Base-by-base conservation (phyloP, 2,888 invertebrate genomes). In the Clepsis dumicolana region DNA sequence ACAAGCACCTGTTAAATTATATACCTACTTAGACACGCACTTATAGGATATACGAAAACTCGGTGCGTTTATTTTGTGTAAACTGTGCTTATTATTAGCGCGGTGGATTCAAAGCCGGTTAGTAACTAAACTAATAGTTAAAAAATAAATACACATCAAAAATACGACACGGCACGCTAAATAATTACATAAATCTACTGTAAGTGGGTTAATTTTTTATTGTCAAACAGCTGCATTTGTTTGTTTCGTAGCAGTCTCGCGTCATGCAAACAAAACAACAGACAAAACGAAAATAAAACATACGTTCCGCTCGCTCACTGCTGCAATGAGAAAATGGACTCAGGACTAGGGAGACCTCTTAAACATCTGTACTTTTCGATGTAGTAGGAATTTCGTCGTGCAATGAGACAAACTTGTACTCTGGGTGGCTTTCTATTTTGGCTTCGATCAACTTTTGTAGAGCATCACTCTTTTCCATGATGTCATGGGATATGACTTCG, bases 351-450 rank as follows among this genome's bases (percentile, higher is more conserved):
- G 79, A 74, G 71, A 70, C 75, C 69, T 75, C 75, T 84, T 83
- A 94, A 44, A 94, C 94, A 71, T 94, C 94, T 72, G 94, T 94
- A 78, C 87, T 91, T 83, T 91, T 93, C 29, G 93, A 91, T 63
- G 84, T 77, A 38, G 85, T 82, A 54, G 83, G 78, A 65, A 84
- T 83, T 75, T 90, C 89, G 53, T 87, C 85, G 62, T 89, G 88
- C 75, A 92, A 80, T 35, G 88, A 81, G 70, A 90, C 84, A 70
- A 83, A 84, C 77, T 91, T 92, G 77, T 92, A 93, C 73, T 94
- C 93, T 8, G 92, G 91, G 65, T 92, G 89, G 74, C 81, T 89
- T 73, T 90, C 90, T 73, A 93, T 82, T 80, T 90, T 93, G 0
- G 90, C 90, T 63, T 89, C 87, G 61, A 93, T 93, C 56, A 90